phyloP scores from a whole-genome alignment of 1,140 invertebrate genomes.

The Drosophila obscura region DNA sequence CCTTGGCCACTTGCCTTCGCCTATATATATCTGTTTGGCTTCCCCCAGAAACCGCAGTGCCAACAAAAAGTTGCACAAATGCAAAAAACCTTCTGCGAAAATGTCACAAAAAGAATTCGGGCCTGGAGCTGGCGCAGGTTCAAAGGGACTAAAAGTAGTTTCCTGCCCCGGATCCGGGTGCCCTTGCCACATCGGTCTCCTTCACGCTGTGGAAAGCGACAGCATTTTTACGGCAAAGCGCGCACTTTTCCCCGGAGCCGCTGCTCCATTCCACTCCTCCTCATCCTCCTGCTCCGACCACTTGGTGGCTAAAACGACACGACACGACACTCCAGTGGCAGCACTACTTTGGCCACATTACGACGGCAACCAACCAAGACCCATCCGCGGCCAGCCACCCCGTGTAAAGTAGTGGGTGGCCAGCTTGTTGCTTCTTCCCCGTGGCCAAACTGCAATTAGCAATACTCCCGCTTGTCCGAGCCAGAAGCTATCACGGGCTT shows the following conservation, averaged over 20 bases:
- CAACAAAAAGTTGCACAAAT: conserved; percentile 74
- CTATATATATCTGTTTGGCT: conserved; percentile 9
- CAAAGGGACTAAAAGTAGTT: conserved; percentile 59
- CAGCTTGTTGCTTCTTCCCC: conserved; percentile 50
- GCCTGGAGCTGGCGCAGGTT: conserved; percentile 39
- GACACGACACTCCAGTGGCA: conserved; percentile 22
- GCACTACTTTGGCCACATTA: conserved; percentile 52
- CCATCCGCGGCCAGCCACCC: conserved; percentile 46
- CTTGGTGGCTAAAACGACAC: conserved; percentile 1
- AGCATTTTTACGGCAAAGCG: conserved; percentile 53
- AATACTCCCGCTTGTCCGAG: conserved; percentile 44
- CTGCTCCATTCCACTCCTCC: conserved; percentile 21
- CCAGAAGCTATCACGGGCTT: conserved; percentile 31
- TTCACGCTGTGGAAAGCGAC: conserved; percentile 27
- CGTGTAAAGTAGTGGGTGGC: neutral
- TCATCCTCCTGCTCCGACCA: neutral
- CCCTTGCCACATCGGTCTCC: conserved; percentile 1
- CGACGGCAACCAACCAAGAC: conserved; percentile 57
- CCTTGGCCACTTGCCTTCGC: neutral
- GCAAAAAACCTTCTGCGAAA: conserved; percentile 69
- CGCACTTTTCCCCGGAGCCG: conserved; percentile 21
- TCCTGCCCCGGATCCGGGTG: conserved; percentile 22
- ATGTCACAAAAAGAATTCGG: conserved; percentile 61
- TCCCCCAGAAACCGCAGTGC: conserved; percentile 57
- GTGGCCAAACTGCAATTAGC: conserved; percentile 59